phyloP scores from a whole-genome alignment of 1,140 invertebrate genomes.

The Samia ricini region DNA sequence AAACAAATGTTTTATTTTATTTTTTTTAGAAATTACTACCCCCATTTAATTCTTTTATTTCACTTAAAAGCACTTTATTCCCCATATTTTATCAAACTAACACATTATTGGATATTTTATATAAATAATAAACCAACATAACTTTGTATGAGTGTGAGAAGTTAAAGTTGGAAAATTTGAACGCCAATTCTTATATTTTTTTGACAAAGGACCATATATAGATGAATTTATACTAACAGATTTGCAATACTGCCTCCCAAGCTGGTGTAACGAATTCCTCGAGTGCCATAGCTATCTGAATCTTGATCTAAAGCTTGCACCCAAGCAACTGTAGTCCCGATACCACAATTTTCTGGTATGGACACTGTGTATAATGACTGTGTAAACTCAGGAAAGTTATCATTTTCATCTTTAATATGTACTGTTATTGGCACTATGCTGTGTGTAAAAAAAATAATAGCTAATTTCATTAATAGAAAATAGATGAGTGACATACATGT shows the following conservation, averaged over 20 bases:
- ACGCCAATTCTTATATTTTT: no score
- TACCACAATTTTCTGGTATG: slow-evolving; percentile 89
- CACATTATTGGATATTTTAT: no score
- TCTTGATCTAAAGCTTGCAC: slow-evolving; percentile 91
- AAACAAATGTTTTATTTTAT: no score
- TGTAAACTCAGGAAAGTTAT: slow-evolving; percentile 95
- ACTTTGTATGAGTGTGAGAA: no score
- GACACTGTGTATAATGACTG: slow-evolving; percentile 87
- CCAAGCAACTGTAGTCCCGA: slow-evolving; percentile 89
- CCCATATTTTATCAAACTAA: no score
- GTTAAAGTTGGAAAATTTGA: no score
- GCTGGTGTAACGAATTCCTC: slow-evolving; percentile 92
- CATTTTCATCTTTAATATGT: slow-evolving; percentile 93
- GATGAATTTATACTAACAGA: slow-evolving; percentile 81
- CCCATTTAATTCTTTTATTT: no score
- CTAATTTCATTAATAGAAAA: no score
- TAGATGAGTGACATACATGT: no score
- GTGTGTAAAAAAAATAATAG: slow-evolving; percentile 22
- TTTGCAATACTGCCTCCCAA: slow-evolving; percentile 87
- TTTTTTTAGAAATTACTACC: no score
- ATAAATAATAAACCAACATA: no score
- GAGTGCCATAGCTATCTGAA: slow-evolving; percentile 90
- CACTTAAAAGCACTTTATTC: no score
- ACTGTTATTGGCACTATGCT: slow-evolving; percentile 91
- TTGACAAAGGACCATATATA: background rate